Evolutionary conservation across 1,140 invertebrate genomes (phyloP), one percentile per base, ranked within the genome.

Genomic region (Lerema accius): DNA sequence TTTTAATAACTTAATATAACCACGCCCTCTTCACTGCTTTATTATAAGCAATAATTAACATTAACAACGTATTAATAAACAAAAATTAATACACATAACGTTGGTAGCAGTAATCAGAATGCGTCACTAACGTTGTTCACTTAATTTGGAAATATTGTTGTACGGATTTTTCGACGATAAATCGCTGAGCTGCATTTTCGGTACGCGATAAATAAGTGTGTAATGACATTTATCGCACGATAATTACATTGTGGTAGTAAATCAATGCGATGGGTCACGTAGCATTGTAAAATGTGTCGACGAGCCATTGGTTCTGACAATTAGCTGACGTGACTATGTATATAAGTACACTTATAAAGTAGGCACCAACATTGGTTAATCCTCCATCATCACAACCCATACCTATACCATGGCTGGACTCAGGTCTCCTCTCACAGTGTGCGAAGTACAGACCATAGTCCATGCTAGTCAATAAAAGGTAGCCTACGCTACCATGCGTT

Each of bases 231-330:
- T 67, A 63, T 62, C 51, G 42, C 28, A 26, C 23, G 43, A 48
- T 63, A 65, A 70, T 63, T 51, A 65, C 55, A 32, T 65, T 53
- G 67, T 37, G 60, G 67, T 39, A 39, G 56, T 65, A 65, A 65
- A 76, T 72, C 73, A 76, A 62, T 70, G 58, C 23, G 43, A 43
- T 55, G 48, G 65, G 63, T 69, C 70, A 69, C 67, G 66, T 37
- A 53, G 42, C 64, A 64, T 64, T 62, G 56, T 66, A 60, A 66
- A 63, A 73, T 65, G 63, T 60, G 53, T 63, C 48, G 59, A 51
- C 15, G 53, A 17, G 32, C 62, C 61, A 50, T 51, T 66, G 59
- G 49, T 64, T 59, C 59, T 49, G 49, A 76, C 69, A 76, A 76
- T 67, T 65, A 69, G 61, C 45, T 48, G 49, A 68, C 66, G 51